Base-by-base conservation (phyloP, 2,797 vertebrate species). In the Sylvia borin region DNA sequence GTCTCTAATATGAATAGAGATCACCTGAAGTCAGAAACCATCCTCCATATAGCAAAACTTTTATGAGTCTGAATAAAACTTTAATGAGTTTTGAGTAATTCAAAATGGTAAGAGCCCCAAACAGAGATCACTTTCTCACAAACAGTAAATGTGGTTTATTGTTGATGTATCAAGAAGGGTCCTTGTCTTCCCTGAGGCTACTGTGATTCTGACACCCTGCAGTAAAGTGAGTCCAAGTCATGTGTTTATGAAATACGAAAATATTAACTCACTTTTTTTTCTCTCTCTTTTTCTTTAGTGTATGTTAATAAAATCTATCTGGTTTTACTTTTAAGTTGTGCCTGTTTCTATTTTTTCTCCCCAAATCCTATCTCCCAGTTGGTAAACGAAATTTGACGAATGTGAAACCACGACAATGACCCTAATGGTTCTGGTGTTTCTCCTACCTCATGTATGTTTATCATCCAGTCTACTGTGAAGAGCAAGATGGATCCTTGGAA, bases 161-260 rank as follows among this genome's bases (percentile, higher is more conserved):
- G 10, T 3, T 75, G 48, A 16, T 25, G 0, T 47, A 24, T 27
- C 3, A 8, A n/a, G 16, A 36, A 36, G 3, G 1, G 11, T 60
- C 27, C 7, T 55, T 58, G 11, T 61, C 27, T 57, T 22, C 4
- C 16, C 43, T 12, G 38, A 48, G 8, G 14, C 26, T 31, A 11
- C 20, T 25, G 29, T 3, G 4, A 31, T 47, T 76, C 47, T 86
- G 10, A 79, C 25, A 72, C 26, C 4, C 13, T 19, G 13, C 55
- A 60, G 9, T 47, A 31, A 54, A 64, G 5, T 22, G 14, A 60
- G 8, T 40, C 13, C 45, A 24, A 60, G 50, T 14, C 13, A 38
- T 14, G 26, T 34, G 7, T 3, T 55, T 47, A 34, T 42, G 42
- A 85, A 83, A 68, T 29, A 31, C 0, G 0, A 55, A 79, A 71